A percentile compares a stretch with the other conserved stretches of the same genome.
These are phyloP conservation scores for Aricia artaxerxes DNA, from an alignment of 2,888 invertebrate genomes.

Conservation along the genomic window DNA sequence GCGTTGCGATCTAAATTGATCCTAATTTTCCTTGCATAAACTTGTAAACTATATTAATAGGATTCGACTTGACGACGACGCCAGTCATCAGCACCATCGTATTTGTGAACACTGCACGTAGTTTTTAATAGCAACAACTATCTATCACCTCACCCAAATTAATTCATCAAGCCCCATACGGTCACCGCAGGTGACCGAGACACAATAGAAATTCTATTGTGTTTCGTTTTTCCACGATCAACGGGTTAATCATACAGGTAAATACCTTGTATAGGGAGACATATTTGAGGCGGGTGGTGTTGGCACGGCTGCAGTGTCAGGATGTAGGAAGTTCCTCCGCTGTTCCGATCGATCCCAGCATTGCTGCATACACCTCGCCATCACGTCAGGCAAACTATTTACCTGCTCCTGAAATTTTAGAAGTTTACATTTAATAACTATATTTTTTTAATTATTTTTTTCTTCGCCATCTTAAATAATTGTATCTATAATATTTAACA, in stretches of 20 bases:
- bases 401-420: conserved; percentile 84
- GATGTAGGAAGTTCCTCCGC: conserved; percentile 91
- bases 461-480: not conserved
- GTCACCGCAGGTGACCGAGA: too few relatives aligned
- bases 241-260: too few relatives aligned
- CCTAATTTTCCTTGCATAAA: too few relatives aligned
- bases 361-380: conserved; percentile 86
- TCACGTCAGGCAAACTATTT: conserved; percentile 90
- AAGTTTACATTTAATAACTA: not conserved
- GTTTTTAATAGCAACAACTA: not conserved
- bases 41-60: too few relatives aligned
- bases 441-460: too few relatives aligned
- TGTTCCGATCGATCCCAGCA: conserved; percentile 92
- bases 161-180: too few relatives aligned
- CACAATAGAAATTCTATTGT: too few relatives aligned
- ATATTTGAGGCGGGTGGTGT: conserved; percentile 76
- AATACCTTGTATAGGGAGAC: conserved; percentile 82
- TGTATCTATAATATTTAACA: not conserved
- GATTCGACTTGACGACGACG: too few relatives aligned
- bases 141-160: not conserved
- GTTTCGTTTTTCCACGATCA: too few relatives aligned
- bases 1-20: too few relatives aligned
- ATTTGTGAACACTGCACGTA: too few relatives aligned
- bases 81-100: too few relatives aligned
- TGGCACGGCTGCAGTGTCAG: conserved; percentile 89